phyloP scores from a whole-genome alignment of 1,140 invertebrate genomes.

The Heliconius hermathena region DNA sequence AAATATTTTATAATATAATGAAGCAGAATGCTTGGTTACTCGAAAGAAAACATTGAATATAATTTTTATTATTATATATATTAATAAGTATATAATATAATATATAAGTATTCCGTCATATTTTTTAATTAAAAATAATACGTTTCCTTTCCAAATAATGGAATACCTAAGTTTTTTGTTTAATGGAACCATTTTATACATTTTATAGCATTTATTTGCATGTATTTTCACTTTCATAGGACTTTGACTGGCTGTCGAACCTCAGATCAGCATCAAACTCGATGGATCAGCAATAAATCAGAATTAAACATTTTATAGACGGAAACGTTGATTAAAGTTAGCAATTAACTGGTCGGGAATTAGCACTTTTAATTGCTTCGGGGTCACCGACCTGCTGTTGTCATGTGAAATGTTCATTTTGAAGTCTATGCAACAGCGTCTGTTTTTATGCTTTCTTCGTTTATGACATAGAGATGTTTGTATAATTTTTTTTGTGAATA shows the following conservation, averaged over 20 bases:
- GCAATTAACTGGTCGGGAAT: slow-evolving; percentile 33
- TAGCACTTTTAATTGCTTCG: slow-evolving; percentile 29
- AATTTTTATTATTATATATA: too few species aligned
- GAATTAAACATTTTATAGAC: slow-evolving; percentile 30
- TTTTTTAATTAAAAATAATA: too few species aligned
- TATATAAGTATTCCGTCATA: too few species aligned
- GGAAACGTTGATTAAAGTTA: slow-evolving; percentile 30
- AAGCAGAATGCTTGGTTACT: too few species aligned
- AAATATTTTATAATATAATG: too few species aligned
- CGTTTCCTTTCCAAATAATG: not conserved
- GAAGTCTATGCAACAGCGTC: slow-evolving; percentile 23
- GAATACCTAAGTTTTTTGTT: not conserved
- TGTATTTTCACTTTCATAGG: slow-evolving; percentile 15
- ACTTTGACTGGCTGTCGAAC: slow-evolving; percentile 26
- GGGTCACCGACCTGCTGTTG: slow-evolving; percentile 26
- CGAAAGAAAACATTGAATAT: too few species aligned
- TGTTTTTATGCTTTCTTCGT: slow-evolving; percentile 12
- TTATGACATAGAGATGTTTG: not conserved
- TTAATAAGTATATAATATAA: too few species aligned
- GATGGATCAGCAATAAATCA: slow-evolving; percentile 32
- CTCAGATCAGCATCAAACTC: slow-evolving; percentile 14
- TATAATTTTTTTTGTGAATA: not conserved
- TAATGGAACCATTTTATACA: not conserved
- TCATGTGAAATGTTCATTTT: slow-evolving; percentile 31
- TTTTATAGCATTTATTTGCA: not conserved